Conservation (phyloP, 2,888 invertebrate species). For the Pandemis heparana region DNA sequence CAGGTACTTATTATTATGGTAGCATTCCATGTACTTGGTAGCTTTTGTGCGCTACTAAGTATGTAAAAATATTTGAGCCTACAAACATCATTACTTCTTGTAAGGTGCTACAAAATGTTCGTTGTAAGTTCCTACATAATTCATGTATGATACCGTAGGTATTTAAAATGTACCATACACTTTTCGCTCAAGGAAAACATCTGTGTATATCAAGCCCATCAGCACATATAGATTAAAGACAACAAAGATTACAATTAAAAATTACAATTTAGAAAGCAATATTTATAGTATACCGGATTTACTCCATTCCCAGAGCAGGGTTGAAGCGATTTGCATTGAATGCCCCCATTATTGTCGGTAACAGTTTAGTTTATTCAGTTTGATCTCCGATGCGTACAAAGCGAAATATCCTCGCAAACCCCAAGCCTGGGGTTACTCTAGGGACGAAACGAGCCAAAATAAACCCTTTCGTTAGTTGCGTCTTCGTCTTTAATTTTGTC, state of each 20-base stretch:
- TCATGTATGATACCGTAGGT: too few relatives aligned
- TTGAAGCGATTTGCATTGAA: conserved; percentile 14
- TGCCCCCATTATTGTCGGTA: conserved; percentile 19
- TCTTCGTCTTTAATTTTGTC: too few relatives aligned
- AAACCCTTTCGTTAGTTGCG: neutral
- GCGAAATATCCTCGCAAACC: conserved; percentile 22
- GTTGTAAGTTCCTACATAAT: too few relatives aligned
- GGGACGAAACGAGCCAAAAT: neutral
- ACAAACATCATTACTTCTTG: neutral
- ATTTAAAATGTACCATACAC: too few relatives aligned
- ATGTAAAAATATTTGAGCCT: neutral
- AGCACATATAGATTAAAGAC: too few relatives aligned
- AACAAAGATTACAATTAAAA: too few relatives aligned
- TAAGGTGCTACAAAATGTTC: too few relatives aligned
- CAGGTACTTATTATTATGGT: neutral
- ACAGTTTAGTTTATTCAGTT: conserved; percentile 25
- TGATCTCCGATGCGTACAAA: conserved; percentile 6
- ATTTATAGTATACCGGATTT: neutral
- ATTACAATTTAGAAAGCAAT: neutral
- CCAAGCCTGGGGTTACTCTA: neutral
- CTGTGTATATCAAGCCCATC: too few relatives aligned
- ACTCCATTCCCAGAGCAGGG: neutral
- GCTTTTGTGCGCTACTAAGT: too few relatives aligned
- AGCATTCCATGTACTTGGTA: neutral
- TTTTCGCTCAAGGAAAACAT: too few relatives aligned